Base-by-base conservation (phyloP, 2,888 invertebrate species). In the Unio pictorum region DNA sequence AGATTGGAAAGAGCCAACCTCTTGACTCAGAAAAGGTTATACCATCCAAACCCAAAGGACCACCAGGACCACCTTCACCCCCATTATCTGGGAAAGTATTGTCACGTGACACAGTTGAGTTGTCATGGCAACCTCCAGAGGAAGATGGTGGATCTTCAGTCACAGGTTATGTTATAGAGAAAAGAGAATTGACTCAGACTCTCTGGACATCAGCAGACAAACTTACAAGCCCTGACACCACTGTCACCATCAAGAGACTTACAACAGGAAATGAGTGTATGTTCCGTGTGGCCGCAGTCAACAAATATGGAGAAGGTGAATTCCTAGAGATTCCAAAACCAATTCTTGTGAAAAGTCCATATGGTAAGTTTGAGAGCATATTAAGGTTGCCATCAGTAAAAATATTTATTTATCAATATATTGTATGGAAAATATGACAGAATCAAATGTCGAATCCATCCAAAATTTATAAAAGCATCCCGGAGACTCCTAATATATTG, bases 251-350 rank as follows among this genome's bases (percentile, higher is more conserved):
- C 58, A 79, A 81, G 58, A 93, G 93, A 86, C 91, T 97, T 73
- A 93, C 93, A 78, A 94, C 95, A 87, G 94, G 95, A 86, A 92
- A 93, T 58, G 94, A 95, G 84, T 96, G 97, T 88, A 93, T 94
- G 91, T 96, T 97, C 93, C 92, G 96, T 77, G 93, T 97, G 30
- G 93, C 94, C 84, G 96, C 96, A 1, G 93, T 94, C 80, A 97
- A 97, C 90, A 94, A 95, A 26, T 93, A 95, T 68, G 97, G 97
- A 8, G 92, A 92, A 63, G 95, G 96, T 58, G 95, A 96, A 80
- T 94, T 95, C 64, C 72, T 85, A 56, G 87, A 87, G 73, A 85
- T 84, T 82, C 72, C 78, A 23, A 79, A 81, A 69, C 80, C 83
- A 64, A 78, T 89, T 30, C 71, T 78, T 1, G 93, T 95, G 73